phyloP scores from a whole-genome alignment of 1,140 invertebrate genomes.

The Scaptomyza graminum region DNA sequence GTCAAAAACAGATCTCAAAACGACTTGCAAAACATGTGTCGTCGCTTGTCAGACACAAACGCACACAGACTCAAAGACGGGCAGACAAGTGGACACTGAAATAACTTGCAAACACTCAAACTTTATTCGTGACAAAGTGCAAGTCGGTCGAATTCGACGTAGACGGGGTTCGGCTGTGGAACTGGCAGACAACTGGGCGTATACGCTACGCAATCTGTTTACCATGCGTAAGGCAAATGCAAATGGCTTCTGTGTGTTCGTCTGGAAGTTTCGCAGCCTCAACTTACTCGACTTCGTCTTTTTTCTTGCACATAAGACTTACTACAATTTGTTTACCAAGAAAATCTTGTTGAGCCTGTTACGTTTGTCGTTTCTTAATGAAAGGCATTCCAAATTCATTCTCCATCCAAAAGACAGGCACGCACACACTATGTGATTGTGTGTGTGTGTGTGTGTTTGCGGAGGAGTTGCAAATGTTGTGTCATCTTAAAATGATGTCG shows the following conservation, averaged over 20 bases:
- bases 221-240: constrained; percentile 52
- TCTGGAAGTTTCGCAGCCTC: constrained; percentile 60
- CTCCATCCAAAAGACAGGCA: neutral
- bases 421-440: neutral
- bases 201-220: constrained; percentile 49
- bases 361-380: constrained; percentile 58
- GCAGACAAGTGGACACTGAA: constrained; percentile 53
- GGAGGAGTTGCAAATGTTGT: constrained; percentile 47
- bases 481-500: constrained; percentile 57
- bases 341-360: constrained; percentile 45
- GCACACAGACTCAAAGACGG: constrained; percentile 43
- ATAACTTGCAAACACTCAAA: constrained; percentile 67
- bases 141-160: constrained; percentile 11
- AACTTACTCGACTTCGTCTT: constrained; percentile 55
- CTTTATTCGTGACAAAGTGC: constrained; percentile 50
- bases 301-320: constrained; percentile 33
- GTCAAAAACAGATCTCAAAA: constrained; percentile 50
- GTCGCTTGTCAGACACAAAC: constrained; percentile 48
- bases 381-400: constrained; percentile 23
- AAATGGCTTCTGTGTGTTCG: constrained; percentile 61
- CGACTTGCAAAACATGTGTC: constrained; percentile 48
- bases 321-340: constrained; percentile 75
- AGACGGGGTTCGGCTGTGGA: constrained; percentile 5
- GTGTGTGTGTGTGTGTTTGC: no score
- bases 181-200: constrained; percentile 42